Percentiles rank a stretch among this genome's conserved stretches.
Conservation (phyloP, 2,888 invertebrate species). For the Ellobium chinense region DNA sequence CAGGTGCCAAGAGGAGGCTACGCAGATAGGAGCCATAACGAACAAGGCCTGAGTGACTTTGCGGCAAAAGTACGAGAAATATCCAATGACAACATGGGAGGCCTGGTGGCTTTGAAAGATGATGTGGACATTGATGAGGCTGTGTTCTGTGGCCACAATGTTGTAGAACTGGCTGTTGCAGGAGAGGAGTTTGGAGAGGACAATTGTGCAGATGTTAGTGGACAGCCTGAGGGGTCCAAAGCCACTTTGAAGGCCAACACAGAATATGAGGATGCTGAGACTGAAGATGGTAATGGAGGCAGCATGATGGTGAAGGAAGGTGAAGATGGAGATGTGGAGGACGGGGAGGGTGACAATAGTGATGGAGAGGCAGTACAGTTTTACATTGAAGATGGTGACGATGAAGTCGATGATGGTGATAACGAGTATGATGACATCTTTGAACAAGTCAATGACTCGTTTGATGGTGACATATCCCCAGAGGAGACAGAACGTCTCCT, state of each 20-base stretch:
- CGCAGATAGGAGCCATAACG: background rate
- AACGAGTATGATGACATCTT: background rate
- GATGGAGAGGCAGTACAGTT: slow-evolving; percentile 4
- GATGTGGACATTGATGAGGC: slow-evolving; percentile 11
- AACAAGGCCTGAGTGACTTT: slow-evolving; percentile 15
- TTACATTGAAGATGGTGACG: slow-evolving; percentile 12
- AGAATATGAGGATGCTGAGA: background rate
- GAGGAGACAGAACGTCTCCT: slow-evolving; percentile 57
- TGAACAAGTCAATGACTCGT: slow-evolving; percentile 40
- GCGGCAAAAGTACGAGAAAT: slow-evolving; percentile 38
- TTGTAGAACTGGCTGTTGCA: background rate
- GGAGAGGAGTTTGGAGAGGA: slow-evolving; percentile 46
- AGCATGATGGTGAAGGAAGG: background rate
- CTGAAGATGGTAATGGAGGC: background rate
- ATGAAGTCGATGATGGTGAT: background rate
- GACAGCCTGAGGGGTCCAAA: slow-evolving; percentile 44
- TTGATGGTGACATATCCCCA: slow-evolving; percentile 56
- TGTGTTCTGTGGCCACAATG: slow-evolving; percentile 11
- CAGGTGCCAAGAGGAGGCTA: background rate
- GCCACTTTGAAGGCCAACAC: background rate
- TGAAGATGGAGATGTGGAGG: background rate
- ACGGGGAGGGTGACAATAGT: slow-evolving; percentile 5
- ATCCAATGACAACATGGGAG: slow-evolving; percentile 38
- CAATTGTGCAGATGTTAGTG: slow-evolving; percentile 53
- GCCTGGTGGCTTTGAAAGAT: slow-evolving; percentile 21